phyloP scores from a whole-genome alignment of 2,888 invertebrate genomes.

The Axea sp. region DNA sequence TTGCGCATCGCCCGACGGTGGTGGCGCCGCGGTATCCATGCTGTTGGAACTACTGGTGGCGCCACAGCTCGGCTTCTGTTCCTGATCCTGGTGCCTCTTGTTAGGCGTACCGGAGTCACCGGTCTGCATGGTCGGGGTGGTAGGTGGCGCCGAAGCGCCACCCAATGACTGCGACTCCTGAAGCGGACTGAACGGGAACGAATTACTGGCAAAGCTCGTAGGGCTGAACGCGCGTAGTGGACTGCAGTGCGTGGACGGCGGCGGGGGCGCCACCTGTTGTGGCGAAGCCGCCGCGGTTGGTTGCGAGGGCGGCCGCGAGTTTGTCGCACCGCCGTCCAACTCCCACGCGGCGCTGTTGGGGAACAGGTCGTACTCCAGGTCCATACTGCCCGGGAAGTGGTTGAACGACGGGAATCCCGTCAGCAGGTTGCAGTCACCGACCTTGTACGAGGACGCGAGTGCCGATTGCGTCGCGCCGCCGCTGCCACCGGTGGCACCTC shows the following conservation, averaged over 20 bases:
- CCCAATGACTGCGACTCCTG: constrained; percentile 79
- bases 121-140: constrained; percentile 70
- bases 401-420: constrained; percentile 74
- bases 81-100: constrained; percentile 46
- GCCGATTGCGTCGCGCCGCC: constrained; percentile 68
- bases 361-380: constrained; percentile 86
- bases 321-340: constrained; percentile 78
- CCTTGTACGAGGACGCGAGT: constrained; percentile 76
- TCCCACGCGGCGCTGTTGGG: constrained; percentile 81
- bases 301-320: constrained; percentile 83
- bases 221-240: constrained; percentile 79
- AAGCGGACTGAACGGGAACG: constrained; percentile 84
- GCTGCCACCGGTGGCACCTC: constrained; percentile 68
- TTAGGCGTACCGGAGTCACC: constrained; percentile 6
- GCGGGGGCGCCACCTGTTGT: constrained; percentile 77
- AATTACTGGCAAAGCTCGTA: constrained; percentile 80
- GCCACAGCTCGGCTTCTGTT: constrained; percentile 53
- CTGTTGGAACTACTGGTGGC: constrained; percentile 51
- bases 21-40: constrained; percentile 37
- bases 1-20: background rate
- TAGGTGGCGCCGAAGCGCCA: constrained; percentile 66
- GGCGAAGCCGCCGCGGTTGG: constrained; percentile 80
- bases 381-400: constrained; percentile 77
- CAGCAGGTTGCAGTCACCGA: constrained; percentile 76
- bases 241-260: constrained; percentile 81